phyloP scores from a whole-genome alignment of 2,113 vertebrate species.

The Lasiurus borealis region DNA sequence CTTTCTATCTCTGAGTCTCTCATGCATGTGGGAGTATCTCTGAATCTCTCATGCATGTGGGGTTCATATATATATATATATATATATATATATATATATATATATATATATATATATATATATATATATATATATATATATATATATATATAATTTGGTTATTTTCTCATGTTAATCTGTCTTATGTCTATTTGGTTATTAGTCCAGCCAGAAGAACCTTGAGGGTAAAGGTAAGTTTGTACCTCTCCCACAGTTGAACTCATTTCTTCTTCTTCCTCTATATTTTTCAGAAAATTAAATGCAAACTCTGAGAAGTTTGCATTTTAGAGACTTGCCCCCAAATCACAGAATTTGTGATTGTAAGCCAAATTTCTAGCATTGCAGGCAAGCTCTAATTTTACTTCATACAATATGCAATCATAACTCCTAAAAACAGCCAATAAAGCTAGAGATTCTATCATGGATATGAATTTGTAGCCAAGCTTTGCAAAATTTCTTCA shows the following conservation, averaged over 20 bases:
- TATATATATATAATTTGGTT: background rate
- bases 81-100: too few species aligned
- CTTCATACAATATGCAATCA: background rate
- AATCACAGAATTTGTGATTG: background rate
- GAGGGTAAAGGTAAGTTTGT: background rate
- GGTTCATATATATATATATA: background rate
- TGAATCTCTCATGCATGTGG: background rate
- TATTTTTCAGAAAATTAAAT: background rate
- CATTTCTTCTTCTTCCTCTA: background rate
- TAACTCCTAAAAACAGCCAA: background rate
- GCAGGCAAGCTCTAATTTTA: background rate
- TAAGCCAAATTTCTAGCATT: background rate
- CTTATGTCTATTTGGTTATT: background rate
- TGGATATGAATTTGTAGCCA: background rate
- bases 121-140: background rate
- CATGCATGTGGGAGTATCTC: background rate
- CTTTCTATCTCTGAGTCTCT: background rate
- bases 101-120: background rate
- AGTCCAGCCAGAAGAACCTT: background rate
- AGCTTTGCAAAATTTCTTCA: background rate
- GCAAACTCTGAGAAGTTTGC: background rate
- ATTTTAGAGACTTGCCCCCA: background rate
- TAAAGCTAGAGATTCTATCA: background rate
- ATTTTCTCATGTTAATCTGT: background rate
- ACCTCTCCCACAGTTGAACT: background rate